phyloP scores from a whole-genome alignment of 2,888 invertebrate genomes.

The Volucella inflata region DNA sequence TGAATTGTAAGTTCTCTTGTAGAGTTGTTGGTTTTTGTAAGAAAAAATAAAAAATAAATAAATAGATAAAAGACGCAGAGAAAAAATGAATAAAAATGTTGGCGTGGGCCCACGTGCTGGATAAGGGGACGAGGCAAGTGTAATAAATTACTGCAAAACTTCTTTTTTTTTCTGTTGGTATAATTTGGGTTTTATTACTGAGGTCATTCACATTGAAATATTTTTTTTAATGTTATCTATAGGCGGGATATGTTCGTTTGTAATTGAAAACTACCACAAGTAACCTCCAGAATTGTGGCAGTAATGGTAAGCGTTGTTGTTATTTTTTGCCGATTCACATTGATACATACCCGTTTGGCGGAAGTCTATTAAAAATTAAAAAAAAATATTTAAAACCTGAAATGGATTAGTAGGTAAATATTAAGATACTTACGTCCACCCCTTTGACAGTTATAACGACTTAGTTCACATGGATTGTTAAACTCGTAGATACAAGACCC shows the following conservation, averaged over 20 bases:
- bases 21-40: conserved; percentile 31
- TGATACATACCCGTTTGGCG: neutral
- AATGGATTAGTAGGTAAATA: too few species aligned
- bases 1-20: conserved; percentile 24
- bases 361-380: conserved; percentile 7
- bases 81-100: neutral
- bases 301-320: neutral
- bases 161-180: conserved; percentile 11
- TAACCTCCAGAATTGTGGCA: neutral
- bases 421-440: conserved; percentile 2
- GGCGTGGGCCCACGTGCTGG: conserved; percentile 11
- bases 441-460: conserved; percentile 6
- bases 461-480: conserved; percentile 2
- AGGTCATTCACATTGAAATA: conserved; percentile 22
- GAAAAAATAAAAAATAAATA: neutral
- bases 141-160: neutral
- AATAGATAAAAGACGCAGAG: neutral
- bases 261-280: neutral
- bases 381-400: neutral
- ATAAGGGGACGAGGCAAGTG: neutral
- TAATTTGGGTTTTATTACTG: conserved; percentile 1
- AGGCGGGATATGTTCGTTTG: neutral
- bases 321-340: conserved; percentile 6
- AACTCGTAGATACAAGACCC: conserved; percentile 10
- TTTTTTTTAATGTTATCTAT: too few species aligned